Evolutionary conservation across 2,113 vertebrate species (phyloP), one percentile per base, ranked within the genome.

Genomic region (Aldabrachelys gigantea): DNA sequence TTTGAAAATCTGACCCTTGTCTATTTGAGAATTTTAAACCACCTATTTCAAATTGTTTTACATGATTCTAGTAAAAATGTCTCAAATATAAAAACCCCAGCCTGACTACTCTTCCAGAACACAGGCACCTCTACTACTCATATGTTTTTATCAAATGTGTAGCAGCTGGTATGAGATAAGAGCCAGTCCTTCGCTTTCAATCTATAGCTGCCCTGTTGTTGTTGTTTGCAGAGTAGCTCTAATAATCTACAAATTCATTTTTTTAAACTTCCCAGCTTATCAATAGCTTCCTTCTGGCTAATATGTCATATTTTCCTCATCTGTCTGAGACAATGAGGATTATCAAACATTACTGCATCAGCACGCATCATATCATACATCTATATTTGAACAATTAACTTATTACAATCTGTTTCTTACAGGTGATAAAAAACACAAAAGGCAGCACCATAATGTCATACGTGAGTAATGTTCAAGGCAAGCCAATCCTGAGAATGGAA

Each of bases 271-370:
- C 8, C 35, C 22, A 49, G 38, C 12, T 87, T 89, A 94, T 91
- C 83, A 96, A 11, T 9, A 49, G 29, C 0, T 0, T 3, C 19
- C 54, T 82, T 50, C 65, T 82, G 75, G 41, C 76, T 78, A 29
- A 16, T 1, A 24, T 1, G 0, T 0, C 0, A 41, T 0, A 0
- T 44, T 84, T 76, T 14, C 62, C 76, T 65, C 84, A 8, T 10
- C 84, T 88, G 65, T 52, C 49, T 5, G 54, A 53, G 76, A 41
- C 52, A 25, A 59, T 4, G 50, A 29, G 4, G 6, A 2, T 82
- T 47, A 56, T 16, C n/a, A 38, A 10, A 2, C 50, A 47, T 44
- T 35, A 80, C 62, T 57, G 24, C 50, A 10, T 21, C 79, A 16
- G 52, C 1, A 2, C 14, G 4, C 24, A 31, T 19, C 13, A 7